Percentiles rank a stretch among this genome's conserved stretches.
Evolutionary conservation across 2,113 vertebrate genomes (phyloP).

Genomic region (Malurus cyaneus): DNA sequence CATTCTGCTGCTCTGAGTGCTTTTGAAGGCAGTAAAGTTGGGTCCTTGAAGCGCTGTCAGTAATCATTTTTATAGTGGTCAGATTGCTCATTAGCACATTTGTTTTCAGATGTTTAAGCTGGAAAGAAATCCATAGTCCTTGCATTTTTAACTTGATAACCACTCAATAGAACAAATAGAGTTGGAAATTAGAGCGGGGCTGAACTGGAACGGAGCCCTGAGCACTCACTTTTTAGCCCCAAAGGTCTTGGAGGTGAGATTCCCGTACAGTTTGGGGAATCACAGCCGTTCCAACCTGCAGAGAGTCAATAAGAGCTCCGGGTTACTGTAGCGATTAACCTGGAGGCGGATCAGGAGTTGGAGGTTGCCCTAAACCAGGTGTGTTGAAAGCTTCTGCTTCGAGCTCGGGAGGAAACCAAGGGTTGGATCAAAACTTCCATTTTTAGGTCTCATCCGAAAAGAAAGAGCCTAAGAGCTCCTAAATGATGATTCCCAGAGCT

Average conservation of each 20-base stretch:
- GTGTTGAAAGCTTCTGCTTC: not conserved
- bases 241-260: not conserved
- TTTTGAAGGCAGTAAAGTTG: constrained; percentile 7
- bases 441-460: not conserved
- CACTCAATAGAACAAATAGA: constrained; percentile 56
- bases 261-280: not conserved
- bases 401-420: not conserved
- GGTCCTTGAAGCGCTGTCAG: constrained; percentile 48
- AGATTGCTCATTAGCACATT: constrained; percentile 57
- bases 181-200: constrained; percentile 11
- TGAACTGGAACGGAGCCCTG: not conserved
- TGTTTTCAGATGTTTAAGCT: constrained; percentile 64
- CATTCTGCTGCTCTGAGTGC: not conserved
- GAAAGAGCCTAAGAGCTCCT: not conserved
- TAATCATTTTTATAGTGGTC: constrained; percentile 48
- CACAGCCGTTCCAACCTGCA: not conserved
- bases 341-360: not conserved
- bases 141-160: constrained; percentile 68
- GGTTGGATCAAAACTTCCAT: not conserved
- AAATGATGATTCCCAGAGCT: not conserved
- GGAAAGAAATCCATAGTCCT: constrained; percentile 60
- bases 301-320: not conserved
- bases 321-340: not conserved
- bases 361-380: not conserved
- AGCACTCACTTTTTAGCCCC: not conserved